Percentiles rank a stretch among this genome's conserved stretches.
phyloP scores from a whole-genome alignment of 1,140 invertebrate species.

The Calephelis nemesis region DNA sequence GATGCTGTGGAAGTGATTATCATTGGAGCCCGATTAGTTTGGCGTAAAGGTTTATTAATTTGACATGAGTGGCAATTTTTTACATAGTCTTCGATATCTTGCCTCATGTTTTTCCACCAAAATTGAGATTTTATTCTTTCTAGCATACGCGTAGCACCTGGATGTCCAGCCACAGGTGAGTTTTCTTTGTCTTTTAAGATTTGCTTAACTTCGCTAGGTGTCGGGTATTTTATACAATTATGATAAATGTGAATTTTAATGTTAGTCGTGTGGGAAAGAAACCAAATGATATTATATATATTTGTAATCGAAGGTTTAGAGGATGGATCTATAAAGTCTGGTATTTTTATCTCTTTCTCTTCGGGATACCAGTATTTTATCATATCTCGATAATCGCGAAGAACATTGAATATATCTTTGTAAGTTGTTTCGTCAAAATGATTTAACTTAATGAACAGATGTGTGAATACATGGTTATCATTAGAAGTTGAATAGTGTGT shows the following conservation, averaged over 20 bases:
- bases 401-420: constrained; percentile 14
- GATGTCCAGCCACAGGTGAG: constrained; percentile 30
- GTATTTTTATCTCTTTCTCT: constrained; percentile 21
- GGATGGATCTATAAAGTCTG: constrained; percentile 27
- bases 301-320: constrained; percentile 25
- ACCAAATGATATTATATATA: constrained; percentile 31
- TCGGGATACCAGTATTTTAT: constrained; percentile 11
- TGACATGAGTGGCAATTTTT: constrained; percentile 48
- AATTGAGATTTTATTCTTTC: constrained; percentile 37
- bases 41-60: constrained; percentile 39
- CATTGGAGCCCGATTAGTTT: constrained; percentile 17
- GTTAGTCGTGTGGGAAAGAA: constrained; percentile 26
- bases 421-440: constrained; percentile 22
- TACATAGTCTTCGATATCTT: constrained; percentile 47
- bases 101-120: constrained; percentile 50
- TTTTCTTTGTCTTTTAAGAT: constrained; percentile 38
- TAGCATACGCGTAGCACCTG: constrained; percentile 26
- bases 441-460: constrained; percentile 21
- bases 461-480: constrained; percentile 18
- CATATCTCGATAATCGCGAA: constrained; percentile 18
- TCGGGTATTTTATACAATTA: constrained; percentile 19
- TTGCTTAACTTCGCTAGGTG: constrained; percentile 10
- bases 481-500: constrained; percentile 15
- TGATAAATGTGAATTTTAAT: constrained; percentile 24
- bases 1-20: constrained; percentile 13